Conservation (phyloP, 2,113 vertebrate genomes). For the Catagonus wagneri region DNA sequence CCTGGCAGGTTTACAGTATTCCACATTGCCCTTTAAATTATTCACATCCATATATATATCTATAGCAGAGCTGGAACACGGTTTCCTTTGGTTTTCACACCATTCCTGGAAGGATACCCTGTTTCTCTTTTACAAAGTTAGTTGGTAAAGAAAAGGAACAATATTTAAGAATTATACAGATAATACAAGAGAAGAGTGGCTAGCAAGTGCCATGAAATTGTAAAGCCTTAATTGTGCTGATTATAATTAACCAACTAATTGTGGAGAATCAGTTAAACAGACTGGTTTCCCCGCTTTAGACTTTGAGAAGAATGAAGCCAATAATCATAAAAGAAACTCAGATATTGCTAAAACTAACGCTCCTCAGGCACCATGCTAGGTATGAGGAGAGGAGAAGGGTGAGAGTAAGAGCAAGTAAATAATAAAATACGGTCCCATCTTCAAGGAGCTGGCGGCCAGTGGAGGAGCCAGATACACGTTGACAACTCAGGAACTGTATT, state of each 20-base stretch:
- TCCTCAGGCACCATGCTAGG: background rate
- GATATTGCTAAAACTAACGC: background rate
- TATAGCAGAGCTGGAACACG: background rate
- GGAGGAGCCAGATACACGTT: background rate
- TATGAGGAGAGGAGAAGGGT: background rate
- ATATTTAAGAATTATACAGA: background rate
- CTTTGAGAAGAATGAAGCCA: background rate
- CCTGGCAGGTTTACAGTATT: background rate
- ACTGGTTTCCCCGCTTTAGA: background rate
- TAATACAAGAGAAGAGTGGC: background rate
- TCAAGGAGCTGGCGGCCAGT: background rate
- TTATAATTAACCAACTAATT: background rate
- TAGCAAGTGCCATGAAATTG: background rate
- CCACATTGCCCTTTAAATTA: background rate
- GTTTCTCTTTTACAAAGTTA: background rate
- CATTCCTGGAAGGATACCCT: background rate
- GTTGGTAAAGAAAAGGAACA: conserved; percentile 41
- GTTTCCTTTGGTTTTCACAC: background rate
- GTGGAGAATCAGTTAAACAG: background rate
- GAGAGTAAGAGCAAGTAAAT: background rate
- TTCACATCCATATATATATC: background rate
- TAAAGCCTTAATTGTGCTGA: background rate
- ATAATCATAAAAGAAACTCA: background rate
- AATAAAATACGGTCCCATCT: background rate
- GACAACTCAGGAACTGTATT: background rate